Evolutionary conservation across 2,113 vertebrate genomes (phyloP).

Genomic region (Sander vitreus): DNA sequence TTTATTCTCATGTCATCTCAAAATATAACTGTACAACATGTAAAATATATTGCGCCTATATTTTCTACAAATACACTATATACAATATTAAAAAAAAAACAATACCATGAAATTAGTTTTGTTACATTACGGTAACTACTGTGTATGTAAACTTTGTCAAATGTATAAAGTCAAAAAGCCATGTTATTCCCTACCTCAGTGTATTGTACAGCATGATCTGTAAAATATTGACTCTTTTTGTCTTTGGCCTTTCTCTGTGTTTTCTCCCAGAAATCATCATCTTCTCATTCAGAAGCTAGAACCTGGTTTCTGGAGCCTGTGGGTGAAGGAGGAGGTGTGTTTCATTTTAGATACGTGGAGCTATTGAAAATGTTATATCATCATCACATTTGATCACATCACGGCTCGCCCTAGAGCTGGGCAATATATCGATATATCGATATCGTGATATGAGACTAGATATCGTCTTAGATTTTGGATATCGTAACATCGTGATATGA

Average conservation of each 20-base stretch:
- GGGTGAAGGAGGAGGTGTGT: constrained; percentile 1
- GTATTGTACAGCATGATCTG: background rate
- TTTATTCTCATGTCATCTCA: constrained; percentile 28
- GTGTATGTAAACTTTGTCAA: constrained; percentile 24
- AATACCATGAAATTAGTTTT: background rate
- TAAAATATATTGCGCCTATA: constrained; percentile 49
- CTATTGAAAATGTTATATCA: background rate
- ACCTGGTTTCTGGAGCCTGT: constrained; percentile 75
- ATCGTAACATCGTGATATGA: too few species aligned
- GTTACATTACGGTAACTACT: constrained; percentile 30
- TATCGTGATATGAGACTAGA: too few species aligned
- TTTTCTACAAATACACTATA: constrained; percentile 57
- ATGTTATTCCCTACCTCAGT: constrained; percentile 1
- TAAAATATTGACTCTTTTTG: constrained; percentile 10
- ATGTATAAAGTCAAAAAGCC: background rate
- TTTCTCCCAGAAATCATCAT: background rate
- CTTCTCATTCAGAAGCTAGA: constrained; percentile 52
- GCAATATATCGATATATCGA: too few species aligned
- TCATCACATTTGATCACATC: too few species aligned
- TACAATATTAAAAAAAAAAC: constrained; percentile 67
- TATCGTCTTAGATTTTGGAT: too few species aligned
- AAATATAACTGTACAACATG: constrained; percentile 49
- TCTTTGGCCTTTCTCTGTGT: constrained; percentile 1
- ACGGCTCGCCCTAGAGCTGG: too few species aligned
- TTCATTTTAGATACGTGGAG: background rate